Conservation (phyloP, 2,888 invertebrate species). For the Philonicus albiceps region DNA sequence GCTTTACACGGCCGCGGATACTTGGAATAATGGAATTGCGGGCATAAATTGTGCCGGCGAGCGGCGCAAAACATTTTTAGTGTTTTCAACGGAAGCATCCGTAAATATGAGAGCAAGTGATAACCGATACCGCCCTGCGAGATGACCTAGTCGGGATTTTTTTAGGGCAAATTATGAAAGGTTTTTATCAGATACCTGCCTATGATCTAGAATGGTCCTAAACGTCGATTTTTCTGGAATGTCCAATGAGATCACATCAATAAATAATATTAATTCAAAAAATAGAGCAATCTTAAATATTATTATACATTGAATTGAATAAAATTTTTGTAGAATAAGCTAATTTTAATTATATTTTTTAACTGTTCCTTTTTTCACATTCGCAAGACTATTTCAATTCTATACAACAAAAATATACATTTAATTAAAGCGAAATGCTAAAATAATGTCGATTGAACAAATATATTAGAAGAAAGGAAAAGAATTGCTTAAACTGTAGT, state of each 20-base stretch:
- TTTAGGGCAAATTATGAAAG: not conserved
- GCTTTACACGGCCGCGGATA: not conserved
- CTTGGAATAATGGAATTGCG: slow-evolving; percentile 17
- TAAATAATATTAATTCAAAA: no score
- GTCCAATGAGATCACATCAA: not conserved
- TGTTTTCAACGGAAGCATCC: not conserved
- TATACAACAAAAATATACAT: no score
- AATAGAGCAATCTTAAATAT: no score
- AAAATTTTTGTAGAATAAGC: no score
- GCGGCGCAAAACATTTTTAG: slow-evolving; percentile 2
- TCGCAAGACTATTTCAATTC: no score
- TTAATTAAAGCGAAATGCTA: no score
- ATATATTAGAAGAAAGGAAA: no score
- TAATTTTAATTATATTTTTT: no score
- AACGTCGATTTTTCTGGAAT: not conserved
- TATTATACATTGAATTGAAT: no score
- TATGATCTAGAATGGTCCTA: not conserved
- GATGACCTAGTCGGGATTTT: not conserved
- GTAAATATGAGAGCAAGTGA: slow-evolving; percentile 31
- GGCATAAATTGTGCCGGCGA: slow-evolving; percentile 18
- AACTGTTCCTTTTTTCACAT: no score
- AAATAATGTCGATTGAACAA: no score
- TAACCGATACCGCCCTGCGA: not conserved
- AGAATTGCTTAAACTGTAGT: no score
- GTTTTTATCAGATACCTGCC: not conserved